Base-by-base conservation (phyloP, 1,140 invertebrate genomes). In the Tetragonula clypearis region DNA sequence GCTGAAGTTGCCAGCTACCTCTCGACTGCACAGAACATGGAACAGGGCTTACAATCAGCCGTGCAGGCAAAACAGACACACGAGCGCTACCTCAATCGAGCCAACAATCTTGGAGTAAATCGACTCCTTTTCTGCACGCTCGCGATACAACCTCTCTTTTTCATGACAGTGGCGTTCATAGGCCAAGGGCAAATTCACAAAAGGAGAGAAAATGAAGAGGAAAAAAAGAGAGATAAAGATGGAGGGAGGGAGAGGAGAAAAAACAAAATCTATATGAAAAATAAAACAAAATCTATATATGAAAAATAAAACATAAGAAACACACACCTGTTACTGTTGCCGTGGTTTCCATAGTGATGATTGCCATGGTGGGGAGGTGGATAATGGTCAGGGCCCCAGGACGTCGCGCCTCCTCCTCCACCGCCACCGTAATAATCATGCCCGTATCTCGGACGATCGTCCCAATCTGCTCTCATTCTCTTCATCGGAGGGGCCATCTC, bases 401-500 rank as follows among this genome's bases (percentile, higher is more conserved):
- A 92, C 69, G 91, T 92, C 2, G 66, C 69, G 9, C 79, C 91
- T 23, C 93, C 93, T 69, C 94, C 91, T 2, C 93, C 94, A 84
- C 94, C 93, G 0, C 93, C 92, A 1, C 93, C 92, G 23, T 95
- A 95, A 83, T 95, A 94, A 85, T 95, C 93, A 55, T 93, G 93
- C 86, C 95, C 94, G 66, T 95, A 95, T 26, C 95, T 93, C 0
- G 95, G 95, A 85, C 95, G 94, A 58, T 95, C 96, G 79, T 95
- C 95, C 97, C 97, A 98, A 66, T 98, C 97, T 15, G 96, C 95
- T 53, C 98, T 95, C 93, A 98, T 97, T 84, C 98, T 95, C 92
- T 98, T 98, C 88, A 97, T 96, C 2, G 97, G 97, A 9, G 97
- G 98, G 62, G 95, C 95, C 91, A 96, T 95, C 85, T 98, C 97